Conservation (phyloP, 2,113 vertebrate species). For the Oreochromis tanganicae region DNA sequence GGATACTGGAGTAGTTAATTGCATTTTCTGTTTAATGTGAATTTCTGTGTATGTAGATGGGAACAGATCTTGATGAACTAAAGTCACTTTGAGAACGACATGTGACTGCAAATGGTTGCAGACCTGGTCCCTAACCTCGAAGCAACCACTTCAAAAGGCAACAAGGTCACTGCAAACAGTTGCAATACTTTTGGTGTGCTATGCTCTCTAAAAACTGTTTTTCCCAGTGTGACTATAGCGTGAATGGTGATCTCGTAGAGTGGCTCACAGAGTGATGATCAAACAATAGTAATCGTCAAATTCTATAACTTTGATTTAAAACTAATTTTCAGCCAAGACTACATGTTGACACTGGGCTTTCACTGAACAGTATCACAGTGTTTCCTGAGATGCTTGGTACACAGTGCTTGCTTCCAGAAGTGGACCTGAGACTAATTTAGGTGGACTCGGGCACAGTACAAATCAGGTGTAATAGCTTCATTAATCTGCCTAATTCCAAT, state of each 20-base stretch:
- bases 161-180: background rate
- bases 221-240: background rate
- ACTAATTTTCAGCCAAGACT: background rate
- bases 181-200: background rate
- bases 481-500: background rate
- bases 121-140: background rate
- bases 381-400: background rate
- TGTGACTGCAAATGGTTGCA: background rate
- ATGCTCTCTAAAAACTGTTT: background rate
- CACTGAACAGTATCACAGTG: background rate
- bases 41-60: background rate
- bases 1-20: background rate
- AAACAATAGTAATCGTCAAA: background rate
- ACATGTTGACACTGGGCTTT: background rate
- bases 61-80: background rate
- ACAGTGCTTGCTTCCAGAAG: background rate
- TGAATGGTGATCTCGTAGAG: background rate
- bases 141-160: background rate
- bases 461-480: background rate
- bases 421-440: background rate
- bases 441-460: accelerated
- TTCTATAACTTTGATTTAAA: background rate
- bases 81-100: background rate
- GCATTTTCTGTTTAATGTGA: background rate
- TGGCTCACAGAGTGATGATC: background rate